Conservation (phyloP, 2,113 vertebrate genomes). For the Antechinus stuartii region DNA sequence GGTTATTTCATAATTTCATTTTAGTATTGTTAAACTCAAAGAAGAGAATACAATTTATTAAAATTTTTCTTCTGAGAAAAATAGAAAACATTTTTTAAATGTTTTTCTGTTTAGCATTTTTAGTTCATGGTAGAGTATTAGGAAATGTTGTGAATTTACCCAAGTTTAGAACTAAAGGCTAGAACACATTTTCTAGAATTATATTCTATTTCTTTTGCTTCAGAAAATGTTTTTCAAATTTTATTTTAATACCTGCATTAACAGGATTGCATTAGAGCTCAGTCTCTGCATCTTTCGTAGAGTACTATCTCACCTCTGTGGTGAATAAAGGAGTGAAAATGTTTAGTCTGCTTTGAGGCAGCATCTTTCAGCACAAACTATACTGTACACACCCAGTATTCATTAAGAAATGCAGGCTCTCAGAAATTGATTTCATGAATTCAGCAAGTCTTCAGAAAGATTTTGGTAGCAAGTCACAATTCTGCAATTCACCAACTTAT, state of each 20-base stretch:
- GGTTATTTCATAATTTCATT: background rate
- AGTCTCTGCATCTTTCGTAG: constrained; percentile 5
- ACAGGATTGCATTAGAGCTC: constrained; percentile 37
- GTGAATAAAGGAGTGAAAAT: constrained; percentile 31
- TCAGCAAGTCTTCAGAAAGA: constrained; percentile 27
- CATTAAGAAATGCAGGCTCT: constrained; percentile 39
- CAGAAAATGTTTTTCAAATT: constrained; percentile 37
- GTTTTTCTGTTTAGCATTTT: background rate
- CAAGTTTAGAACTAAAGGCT: constrained; percentile 44
- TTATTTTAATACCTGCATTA: constrained; percentile 49
- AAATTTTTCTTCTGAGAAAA: background rate
- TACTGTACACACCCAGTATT: background rate
- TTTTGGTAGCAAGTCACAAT: constrained; percentile 8
- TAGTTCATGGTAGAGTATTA: background rate
- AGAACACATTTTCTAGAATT: constrained; percentile 37
- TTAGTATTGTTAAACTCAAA: background rate
- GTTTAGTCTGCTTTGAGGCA: background rate
- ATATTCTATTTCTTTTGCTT: constrained; percentile 57
- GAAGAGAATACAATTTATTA: background rate
- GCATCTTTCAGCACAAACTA: constrained; percentile 40
- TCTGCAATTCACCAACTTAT: constrained; percentile 15
- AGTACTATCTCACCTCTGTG: constrained; percentile 37
- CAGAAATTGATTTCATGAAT: constrained; percentile 16
- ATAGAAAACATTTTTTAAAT: background rate
- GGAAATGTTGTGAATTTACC: constrained; percentile 46